Evolutionary conservation across 2,888 invertebrate species (phyloP).

Genomic region (Patella pellucida): DNA sequence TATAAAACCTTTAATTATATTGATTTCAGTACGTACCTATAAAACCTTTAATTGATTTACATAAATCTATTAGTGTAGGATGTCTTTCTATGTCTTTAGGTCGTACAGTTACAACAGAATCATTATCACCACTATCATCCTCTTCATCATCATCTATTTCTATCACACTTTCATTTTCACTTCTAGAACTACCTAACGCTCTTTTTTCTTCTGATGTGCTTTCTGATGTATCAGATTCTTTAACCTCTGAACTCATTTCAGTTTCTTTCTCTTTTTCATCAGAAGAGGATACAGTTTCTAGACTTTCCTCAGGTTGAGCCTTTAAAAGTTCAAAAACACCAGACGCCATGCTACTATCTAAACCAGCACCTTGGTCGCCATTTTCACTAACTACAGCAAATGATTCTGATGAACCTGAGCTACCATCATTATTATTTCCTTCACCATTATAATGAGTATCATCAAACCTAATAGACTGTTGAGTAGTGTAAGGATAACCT

Average conservation of each 20-base stretch:
- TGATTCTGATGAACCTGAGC: conserved; percentile 53
- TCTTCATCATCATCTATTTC: conserved; percentile 38
- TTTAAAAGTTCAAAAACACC: conserved; percentile 4
- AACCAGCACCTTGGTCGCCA: conserved; percentile 36
- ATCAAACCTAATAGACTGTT: conserved; percentile 24
- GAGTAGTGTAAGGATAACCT: not conserved
- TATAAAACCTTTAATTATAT: not conserved
- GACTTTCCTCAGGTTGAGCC: conserved; percentile 4
- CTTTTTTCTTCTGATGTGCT: conserved; percentile 13
- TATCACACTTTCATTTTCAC: conserved; percentile 23
- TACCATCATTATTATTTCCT: conserved; percentile 30
- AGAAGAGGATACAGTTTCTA: conserved; percentile 15
- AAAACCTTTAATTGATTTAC: conserved; percentile 60
- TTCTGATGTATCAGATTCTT: conserved; percentile 22
- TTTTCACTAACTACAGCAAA: conserved; percentile 54
- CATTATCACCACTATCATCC: conserved; percentile 49
- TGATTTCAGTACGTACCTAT: conserved; percentile 52
- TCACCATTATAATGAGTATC: conserved; percentile 40
- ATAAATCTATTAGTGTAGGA: conserved; percentile 46
- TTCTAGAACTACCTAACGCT: conserved; percentile 14
- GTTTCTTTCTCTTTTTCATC: conserved; percentile 18
- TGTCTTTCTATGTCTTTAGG: conserved; percentile 48
- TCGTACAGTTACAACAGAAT: conserved; percentile 55
- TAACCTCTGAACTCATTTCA: conserved; percentile 22
- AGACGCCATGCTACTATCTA: conserved; percentile 8